Base-by-base conservation (phyloP, 2,797 vertebrate species). In the Sebastes nivosus region DNA sequence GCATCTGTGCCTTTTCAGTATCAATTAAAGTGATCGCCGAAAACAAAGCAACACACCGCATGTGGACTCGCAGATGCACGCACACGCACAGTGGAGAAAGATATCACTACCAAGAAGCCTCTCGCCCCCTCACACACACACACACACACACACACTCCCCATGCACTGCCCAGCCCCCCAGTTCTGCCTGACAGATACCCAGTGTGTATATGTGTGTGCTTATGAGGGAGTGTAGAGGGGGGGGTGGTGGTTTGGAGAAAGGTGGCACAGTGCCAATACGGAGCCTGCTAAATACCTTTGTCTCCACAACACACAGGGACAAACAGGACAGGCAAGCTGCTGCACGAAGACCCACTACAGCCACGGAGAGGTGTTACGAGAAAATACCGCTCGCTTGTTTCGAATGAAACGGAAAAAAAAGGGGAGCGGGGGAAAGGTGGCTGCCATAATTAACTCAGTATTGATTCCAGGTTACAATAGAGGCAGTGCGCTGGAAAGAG, bases 281-380 rank as follows among this genome's bases (percentile, higher is more conserved):
- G 73, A 90, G 89, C 81, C 89, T 87, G 87, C 92, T 94, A 94
- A 95, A 95, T 93, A 95, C 93, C 93, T 95, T 95, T 95, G 94
- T 95, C 93, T 94, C 81, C 77, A 84, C 89, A 85, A 85, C 88
- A 87, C 82, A 87, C 80, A 32, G 72, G 77, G 85, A 89, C 76
- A 83, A 92, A 88, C 88, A 80, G 86, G 84, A 89, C 79, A 77
- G 85, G 72, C 87, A 90, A 90, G 91, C 87, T 79, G 80, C 90
- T 65, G 76, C 88, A 68, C 64, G 87, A 89, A 87, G 85, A 90
- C 82, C 10, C 58, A 22, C 80, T 8, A 18, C 81, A 90, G 73
- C 59, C 75, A 42, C 34, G 16, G 50, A 79, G 79, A 81, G 77
- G 61, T 81, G 82, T 72, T 78, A 54, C 58, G 75, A 78, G 81